These are phyloP conservation scores for Salvator merianae DNA, from an alignment of 2,113 vertebrate species.

Conservation along the genomic window DNA sequence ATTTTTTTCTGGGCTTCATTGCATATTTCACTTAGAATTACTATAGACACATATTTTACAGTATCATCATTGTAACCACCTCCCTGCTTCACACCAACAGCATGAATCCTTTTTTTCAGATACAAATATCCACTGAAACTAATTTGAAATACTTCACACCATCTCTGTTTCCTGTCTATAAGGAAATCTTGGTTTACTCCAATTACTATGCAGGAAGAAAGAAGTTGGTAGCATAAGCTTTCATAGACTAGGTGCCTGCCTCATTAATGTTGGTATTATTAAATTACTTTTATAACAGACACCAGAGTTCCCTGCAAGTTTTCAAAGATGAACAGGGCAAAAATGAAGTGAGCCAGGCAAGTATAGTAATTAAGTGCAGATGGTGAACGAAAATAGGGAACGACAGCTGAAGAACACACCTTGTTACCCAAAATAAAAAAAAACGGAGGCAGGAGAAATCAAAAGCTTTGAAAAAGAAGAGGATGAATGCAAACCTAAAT, in stretches of 20 bases:
- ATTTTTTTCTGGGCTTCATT: not conserved
- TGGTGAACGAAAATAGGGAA: not conserved
- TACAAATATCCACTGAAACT: not conserved
- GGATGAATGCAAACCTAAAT: not conserved
- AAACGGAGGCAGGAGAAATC: too few relatives aligned
- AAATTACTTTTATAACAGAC: not conserved
- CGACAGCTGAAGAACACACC: not conserved
- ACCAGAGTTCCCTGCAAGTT: not conserved
- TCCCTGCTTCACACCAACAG: constrained; percentile 19
- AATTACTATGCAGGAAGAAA: not conserved
- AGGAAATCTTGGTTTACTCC: accelerated
- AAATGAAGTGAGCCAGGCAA: not conserved
- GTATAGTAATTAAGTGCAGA: not conserved
- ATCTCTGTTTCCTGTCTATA: not conserved
- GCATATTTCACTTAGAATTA: constrained; percentile 19
- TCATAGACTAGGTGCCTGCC: constrained; percentile 18
- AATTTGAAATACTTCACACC: not conserved
- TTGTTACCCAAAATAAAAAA: not conserved
- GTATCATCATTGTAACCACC: constrained; percentile 20
- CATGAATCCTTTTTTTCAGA: not conserved
- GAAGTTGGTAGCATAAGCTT: too few relatives aligned
- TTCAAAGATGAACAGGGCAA: not conserved
- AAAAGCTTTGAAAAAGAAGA: too few relatives aligned
- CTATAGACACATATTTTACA: not conserved
- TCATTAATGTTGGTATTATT: constrained; percentile 21